A percentile compares a stretch with the other conserved stretches of the same genome.
Conservation (phyloP, 2,888 invertebrate species). For the Leptura quadrifasciata region DNA sequence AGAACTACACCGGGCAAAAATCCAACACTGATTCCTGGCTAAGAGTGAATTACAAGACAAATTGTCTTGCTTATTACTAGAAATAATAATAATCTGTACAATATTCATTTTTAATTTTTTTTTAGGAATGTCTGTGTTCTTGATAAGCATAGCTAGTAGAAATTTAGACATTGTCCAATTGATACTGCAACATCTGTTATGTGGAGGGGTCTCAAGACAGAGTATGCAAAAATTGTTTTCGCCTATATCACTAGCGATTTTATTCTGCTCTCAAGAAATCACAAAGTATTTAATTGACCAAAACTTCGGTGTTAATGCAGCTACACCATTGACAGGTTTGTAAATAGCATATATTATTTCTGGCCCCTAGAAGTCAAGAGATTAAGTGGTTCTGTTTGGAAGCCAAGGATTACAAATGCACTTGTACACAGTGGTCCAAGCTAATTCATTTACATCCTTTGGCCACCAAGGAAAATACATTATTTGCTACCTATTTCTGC, state of each 20-base stretch:
- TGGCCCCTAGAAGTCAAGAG: too few species aligned
- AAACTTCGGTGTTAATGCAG: conserved; percentile 64
- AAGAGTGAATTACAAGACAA: too few species aligned
- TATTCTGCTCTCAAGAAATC: conserved; percentile 65
- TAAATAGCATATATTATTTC: conserved; percentile 18
- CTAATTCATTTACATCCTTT: too few species aligned
- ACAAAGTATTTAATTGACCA: conserved; percentile 65
- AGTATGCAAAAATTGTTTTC: conserved; percentile 67
- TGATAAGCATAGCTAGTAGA: conserved; percentile 67
- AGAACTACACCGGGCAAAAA: too few species aligned
- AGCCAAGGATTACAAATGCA: too few species aligned
- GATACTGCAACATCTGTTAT: conserved; percentile 67
- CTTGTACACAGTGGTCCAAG: too few species aligned
- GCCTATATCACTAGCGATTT: conserved; percentile 66
- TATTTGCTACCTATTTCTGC: too few species aligned
- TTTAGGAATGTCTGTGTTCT: conserved; percentile 68
- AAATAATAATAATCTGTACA: too few species aligned
- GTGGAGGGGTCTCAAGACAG: conserved; percentile 68
- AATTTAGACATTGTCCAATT: conserved; percentile 65
- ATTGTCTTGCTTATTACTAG: too few species aligned
- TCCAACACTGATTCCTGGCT: too few species aligned
- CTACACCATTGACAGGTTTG: conserved; percentile 63
- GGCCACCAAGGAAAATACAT: too few species aligned
- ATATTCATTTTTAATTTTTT: conserved; percentile 28
- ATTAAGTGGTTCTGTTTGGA: too few species aligned